A percentile compares a stretch with the other conserved stretches of the same genome.
Conservation (phyloP, 1,140 invertebrate genomes). For the Anastatus disparis region DNA sequence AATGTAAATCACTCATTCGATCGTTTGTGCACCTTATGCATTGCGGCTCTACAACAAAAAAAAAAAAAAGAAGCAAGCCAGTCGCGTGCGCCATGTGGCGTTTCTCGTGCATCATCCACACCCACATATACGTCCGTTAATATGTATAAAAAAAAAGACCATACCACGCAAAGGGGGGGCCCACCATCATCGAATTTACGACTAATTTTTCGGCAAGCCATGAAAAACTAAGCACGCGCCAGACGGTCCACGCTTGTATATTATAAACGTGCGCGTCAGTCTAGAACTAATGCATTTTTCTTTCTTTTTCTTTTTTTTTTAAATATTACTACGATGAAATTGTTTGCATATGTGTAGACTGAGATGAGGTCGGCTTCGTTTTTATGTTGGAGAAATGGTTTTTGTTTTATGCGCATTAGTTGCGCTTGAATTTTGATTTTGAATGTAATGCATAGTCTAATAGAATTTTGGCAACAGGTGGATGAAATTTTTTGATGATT, state of each 20-base stretch:
- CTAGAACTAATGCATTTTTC: conserved; percentile 60
- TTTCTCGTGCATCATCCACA: conserved; percentile 37
- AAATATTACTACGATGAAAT: conserved; percentile 26
- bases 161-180: conserved; percentile 22
- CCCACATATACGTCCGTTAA: conserved; percentile 45
- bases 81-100: conserved; percentile 56
- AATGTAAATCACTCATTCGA: too few relatives aligned
- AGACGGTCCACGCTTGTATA: conserved; percentile 65
- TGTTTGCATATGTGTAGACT: conserved; percentile 16
- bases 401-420: conserved; percentile 11
- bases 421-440: too few relatives aligned
- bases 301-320: too few relatives aligned
- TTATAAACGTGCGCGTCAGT: too few relatives aligned
- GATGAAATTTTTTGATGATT: neutral
- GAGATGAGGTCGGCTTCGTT: neutral
- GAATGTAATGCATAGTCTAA: too few relatives aligned
- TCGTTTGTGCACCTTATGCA: neutral
- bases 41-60: conserved; percentile 26
- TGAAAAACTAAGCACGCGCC: conserved; percentile 57
- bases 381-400: neutral
- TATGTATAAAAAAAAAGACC: conserved; percentile 26
- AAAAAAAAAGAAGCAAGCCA: neutral
- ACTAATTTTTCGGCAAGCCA: conserved; percentile 61
- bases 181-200: conserved; percentile 59
- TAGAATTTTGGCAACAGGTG: conserved; percentile 2